phyloP scores from a whole-genome alignment of 2,113 vertebrate genomes.

The Ptyas mucosa region DNA sequence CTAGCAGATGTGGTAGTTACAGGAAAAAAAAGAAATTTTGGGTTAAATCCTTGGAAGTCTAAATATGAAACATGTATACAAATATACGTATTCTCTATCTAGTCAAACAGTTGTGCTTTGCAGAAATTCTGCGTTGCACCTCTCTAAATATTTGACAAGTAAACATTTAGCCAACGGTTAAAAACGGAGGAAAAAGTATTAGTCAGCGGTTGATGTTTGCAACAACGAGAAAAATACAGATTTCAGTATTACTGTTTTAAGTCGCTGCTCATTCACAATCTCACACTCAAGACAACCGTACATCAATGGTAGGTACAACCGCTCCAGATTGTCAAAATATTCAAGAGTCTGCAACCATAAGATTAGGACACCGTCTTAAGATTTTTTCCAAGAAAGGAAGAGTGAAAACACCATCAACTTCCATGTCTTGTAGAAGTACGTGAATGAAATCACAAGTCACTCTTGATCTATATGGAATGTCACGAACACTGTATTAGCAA shows the following conservation, averaged over 20 bases:
- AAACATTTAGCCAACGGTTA: not conserved
- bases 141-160: conserved; percentile 28
- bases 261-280: conserved; percentile 43
- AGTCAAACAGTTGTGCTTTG: not conserved
- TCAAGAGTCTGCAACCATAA: too few relatives aligned
- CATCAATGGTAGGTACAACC: conserved; percentile 50
- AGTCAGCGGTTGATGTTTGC: conserved; percentile 40
- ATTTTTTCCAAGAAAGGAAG: not conserved
- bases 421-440: not conserved
- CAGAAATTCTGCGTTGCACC: conserved; percentile 1
- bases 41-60: not conserved
- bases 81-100: not conserved
- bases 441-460: not conserved
- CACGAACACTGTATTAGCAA: not conserved
- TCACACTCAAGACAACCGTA: too few relatives aligned
- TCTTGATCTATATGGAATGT: not conserved
- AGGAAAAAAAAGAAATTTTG: not conserved
- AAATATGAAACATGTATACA: not conserved
- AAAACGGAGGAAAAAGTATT: conserved; percentile 30
- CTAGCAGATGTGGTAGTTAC: too few relatives aligned
- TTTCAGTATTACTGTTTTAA: conserved; percentile 62
- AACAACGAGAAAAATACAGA: conserved; percentile 58
- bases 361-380: too few relatives aligned
- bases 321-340: not conserved
- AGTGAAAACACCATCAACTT: not conserved